Conservation (phyloP, 2,113 vertebrate genomes). For the Rallus limicola region DNA sequence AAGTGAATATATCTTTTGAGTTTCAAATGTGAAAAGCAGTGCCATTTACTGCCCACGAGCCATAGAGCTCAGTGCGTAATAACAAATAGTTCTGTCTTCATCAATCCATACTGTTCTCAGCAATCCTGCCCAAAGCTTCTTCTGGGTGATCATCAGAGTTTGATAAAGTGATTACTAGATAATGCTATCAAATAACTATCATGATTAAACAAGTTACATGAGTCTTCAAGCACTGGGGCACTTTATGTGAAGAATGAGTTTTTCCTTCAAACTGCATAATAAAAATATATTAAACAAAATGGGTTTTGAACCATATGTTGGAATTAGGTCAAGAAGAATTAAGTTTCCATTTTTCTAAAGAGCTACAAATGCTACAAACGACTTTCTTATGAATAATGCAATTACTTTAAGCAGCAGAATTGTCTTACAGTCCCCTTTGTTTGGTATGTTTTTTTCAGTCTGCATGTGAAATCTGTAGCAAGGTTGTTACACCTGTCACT, state of each 20-base stretch:
- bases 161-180: conserved; percentile 75
- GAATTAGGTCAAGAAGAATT: conserved; percentile 14
- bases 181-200: conserved; percentile 70
- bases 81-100: conserved; percentile 52
- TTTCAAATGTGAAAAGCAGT: conserved; percentile 31
- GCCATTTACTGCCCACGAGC: not conserved
- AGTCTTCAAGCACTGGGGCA: conserved; percentile 60
- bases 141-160: conserved; percentile 62
- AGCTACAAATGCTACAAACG: conserved; percentile 14
- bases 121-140: conserved; percentile 57
- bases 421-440: not conserved
- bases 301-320: not conserved
- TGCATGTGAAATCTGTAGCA: not conserved
- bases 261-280: conserved; percentile 60
- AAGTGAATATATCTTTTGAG: not conserved
- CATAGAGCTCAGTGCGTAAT: not conserved
- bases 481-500: not conserved
- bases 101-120: conserved; percentile 50
- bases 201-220: conserved; percentile 67
- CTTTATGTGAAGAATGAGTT: conserved; percentile 69
- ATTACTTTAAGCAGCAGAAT: not conserved
- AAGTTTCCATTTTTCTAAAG: conserved; percentile 39
- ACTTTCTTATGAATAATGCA: not conserved
- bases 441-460: not conserved
- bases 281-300: conserved; percentile 53